Evolutionary conservation across 2,888 invertebrate genomes (phyloP).

Genomic region (Eristalis arbustorum): DNA sequence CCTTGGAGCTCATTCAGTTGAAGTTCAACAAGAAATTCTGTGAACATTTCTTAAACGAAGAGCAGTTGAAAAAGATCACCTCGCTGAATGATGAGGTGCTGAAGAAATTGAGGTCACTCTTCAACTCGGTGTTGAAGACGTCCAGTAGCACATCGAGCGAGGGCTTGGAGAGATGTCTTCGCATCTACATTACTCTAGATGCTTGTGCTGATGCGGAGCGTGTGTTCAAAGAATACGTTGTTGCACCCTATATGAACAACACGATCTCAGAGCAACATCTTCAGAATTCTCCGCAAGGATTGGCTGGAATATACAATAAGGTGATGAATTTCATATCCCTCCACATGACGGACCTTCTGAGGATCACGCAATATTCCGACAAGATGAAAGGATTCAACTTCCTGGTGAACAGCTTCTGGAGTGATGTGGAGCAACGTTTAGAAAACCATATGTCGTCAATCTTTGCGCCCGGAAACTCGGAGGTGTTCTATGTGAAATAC

Average conservation of each 20-base stretch:
- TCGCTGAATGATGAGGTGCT: slow-evolving; percentile 75
- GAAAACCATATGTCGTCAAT: slow-evolving; percentile 90
- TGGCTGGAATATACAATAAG: slow-evolving; percentile 85
- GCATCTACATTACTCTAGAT: slow-evolving; percentile 78
- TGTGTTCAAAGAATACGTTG: slow-evolving; percentile 82
- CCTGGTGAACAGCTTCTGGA: slow-evolving; percentile 93
- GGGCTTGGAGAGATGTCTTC: slow-evolving; percentile 80
- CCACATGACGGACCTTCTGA: slow-evolving; percentile 83
- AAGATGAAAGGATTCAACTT: slow-evolving; percentile 86
- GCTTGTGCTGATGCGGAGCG: slow-evolving; percentile 84
- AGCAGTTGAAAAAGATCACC: slow-evolving; percentile 71
- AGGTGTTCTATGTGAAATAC: slow-evolving; percentile 91
- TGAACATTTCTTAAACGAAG: slow-evolving; percentile 72
- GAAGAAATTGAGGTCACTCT: slow-evolving; percentile 75
- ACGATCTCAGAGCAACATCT: slow-evolving; percentile 83
- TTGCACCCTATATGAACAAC: slow-evolving; percentile 81
- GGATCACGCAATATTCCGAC: slow-evolving; percentile 81
- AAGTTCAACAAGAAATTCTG: slow-evolving; percentile 78
- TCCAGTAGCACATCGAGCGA: slow-evolving; percentile 74
- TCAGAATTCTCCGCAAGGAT: slow-evolving; percentile 78
- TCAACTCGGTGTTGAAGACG: slow-evolving; percentile 77
- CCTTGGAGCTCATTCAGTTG: slow-evolving; percentile 78
- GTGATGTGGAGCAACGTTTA: slow-evolving; percentile 89
- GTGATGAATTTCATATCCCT: slow-evolving; percentile 87
- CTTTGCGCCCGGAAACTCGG: slow-evolving; percentile 95